Conservation (phyloP, 2,888 invertebrate species). For the Ptychoptera contaminata region DNA sequence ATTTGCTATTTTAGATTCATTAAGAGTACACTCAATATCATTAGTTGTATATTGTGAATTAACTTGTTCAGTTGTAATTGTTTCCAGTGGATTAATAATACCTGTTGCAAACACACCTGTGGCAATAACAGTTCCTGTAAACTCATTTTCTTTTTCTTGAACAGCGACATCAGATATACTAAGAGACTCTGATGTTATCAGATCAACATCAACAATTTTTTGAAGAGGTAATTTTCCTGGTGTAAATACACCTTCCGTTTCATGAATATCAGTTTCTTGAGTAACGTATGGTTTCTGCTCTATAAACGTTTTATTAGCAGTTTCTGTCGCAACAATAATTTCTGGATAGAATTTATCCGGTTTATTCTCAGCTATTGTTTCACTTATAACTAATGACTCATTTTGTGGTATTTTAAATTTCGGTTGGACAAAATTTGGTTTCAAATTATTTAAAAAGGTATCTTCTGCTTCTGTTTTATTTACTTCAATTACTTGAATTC, state of each 20-base stretch:
- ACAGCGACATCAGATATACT: constrained; percentile 37
- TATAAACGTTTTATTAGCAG: constrained; percentile 46
- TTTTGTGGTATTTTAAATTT: constrained; percentile 44
- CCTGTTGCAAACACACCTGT: constrained; percentile 27
- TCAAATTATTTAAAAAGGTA: constrained; percentile 32
- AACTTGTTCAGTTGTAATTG: constrained; percentile 42
- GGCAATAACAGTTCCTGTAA: constrained; percentile 29
- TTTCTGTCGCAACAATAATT: constrained; percentile 62
- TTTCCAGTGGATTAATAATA: constrained; percentile 33
- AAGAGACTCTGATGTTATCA: constrained; percentile 45
- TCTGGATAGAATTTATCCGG: constrained; percentile 66
- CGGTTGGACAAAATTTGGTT: constrained; percentile 37
- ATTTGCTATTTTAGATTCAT: constrained; percentile 38
- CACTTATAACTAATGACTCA: constrained; percentile 49
- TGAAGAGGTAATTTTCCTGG: constrained; percentile 40
- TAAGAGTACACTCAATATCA: constrained; percentile 34
- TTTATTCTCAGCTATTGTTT: constrained; percentile 51
- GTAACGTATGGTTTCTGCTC: constrained; percentile 49
- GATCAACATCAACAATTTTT: constrained; percentile 42
- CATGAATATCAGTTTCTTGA: constrained; percentile 47
- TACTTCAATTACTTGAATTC: constrained; percentile 48
- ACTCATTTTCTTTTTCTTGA: constrained; percentile 49
- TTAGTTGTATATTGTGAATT: constrained; percentile 50
- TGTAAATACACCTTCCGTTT: constrained; percentile 47
- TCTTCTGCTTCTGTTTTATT: constrained; percentile 44